These are phyloP conservation scores for Mustelus asterias DNA, from an alignment of 2,113 vertebrate genomes.

Conservation along the genomic window DNA sequence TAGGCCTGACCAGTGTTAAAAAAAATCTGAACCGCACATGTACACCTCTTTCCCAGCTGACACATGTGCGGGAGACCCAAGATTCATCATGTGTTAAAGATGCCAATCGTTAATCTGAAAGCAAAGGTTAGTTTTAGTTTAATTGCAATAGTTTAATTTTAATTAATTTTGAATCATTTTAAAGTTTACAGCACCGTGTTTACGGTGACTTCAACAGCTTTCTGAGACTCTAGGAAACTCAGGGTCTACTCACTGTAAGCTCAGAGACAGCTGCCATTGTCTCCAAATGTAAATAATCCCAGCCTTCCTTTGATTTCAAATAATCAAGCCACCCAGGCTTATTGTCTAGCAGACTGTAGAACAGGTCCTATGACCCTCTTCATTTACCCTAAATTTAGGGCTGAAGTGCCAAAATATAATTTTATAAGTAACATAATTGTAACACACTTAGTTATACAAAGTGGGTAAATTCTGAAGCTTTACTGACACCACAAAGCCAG, in stretches of 20 bases:
- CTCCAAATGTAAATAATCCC: background rate
- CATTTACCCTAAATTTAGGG: background rate
- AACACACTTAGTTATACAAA: background rate
- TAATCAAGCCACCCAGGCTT: background rate
- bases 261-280: background rate
- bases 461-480: background rate
- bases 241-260: background rate
- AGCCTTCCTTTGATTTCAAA: background rate
- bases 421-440: background rate
- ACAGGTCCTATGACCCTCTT: background rate
- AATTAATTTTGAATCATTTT: no score
- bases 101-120: no score
- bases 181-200: background rate
- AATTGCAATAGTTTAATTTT: no score
- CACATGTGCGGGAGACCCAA: no score
- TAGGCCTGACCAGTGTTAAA: no score
- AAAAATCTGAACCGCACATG: no score
- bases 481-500: background rate
- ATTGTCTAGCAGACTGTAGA: background rate
- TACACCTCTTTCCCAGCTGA: no score
- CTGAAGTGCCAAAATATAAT: background rate
- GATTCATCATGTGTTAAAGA: no score
- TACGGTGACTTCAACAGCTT: background rate
- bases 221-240: background rate
- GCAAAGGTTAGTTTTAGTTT: no score